phyloP scores from a whole-genome alignment of 2,797 vertebrate genomes.

The Artibeus jamaicensis region DNA sequence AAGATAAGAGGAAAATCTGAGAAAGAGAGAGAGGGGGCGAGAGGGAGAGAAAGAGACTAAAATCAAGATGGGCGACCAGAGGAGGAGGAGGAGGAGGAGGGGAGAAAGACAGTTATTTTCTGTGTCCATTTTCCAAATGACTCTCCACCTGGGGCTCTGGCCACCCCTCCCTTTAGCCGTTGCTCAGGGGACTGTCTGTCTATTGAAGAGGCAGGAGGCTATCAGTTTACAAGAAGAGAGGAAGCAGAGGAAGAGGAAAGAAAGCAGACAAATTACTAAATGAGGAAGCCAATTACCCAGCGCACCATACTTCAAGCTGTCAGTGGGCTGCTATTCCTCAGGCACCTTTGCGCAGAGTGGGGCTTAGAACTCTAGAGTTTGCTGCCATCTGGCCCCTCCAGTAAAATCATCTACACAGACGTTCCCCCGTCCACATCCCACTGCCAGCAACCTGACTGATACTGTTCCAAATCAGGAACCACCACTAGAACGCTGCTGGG shows the following conservation, averaged over 20 bases:
- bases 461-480: conserved; percentile 39
- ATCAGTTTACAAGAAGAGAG: conserved; percentile 89
- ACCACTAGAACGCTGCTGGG: not conserved
- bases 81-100: not conserved
- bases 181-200: conserved; percentile 85
- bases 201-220: conserved; percentile 82
- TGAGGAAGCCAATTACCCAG: conserved; percentile 84
- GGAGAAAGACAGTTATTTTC: not conserved
- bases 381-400: conserved; percentile 44
- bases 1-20: not conserved
- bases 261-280: conserved; percentile 91
- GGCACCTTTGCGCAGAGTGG: conserved; percentile 69
- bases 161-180: conserved; percentile 76
- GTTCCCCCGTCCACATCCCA: conserved; percentile 21
- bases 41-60: not conserved
- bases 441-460: conserved; percentile 26
- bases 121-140: conserved; percentile 59
- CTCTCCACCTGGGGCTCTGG: conserved; percentile 51
- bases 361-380: conserved; percentile 48
- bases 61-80: not conserved
- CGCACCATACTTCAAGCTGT: conserved; percentile 79
- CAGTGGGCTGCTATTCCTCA: conserved; percentile 63
- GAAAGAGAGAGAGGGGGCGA: not conserved
- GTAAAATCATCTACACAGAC: not conserved
- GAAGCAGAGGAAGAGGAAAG: conserved; percentile 89